These are phyloP conservation scores for Charanyca ferruginea DNA, from an alignment of 2,888 invertebrate genomes.

Conservation along the genomic window DNA sequence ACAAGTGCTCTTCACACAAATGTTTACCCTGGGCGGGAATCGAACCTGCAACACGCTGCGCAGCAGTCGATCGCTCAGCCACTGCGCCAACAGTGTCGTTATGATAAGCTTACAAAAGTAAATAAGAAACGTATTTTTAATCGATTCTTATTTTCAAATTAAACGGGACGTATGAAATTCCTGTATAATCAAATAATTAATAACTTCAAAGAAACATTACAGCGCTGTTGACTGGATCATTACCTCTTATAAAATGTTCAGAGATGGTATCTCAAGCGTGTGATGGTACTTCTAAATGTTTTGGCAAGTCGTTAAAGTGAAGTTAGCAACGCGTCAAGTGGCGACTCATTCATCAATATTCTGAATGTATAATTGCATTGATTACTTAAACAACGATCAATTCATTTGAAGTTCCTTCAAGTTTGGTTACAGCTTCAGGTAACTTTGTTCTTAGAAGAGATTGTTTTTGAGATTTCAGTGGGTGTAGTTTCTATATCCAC, in stretches of 20 bases:
- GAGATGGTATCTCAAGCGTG: not conserved
- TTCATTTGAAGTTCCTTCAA: conserved; percentile 27
- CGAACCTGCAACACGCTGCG: too few relatives aligned
- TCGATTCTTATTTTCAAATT: too few relatives aligned
- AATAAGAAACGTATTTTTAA: too few relatives aligned
- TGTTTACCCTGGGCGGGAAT: too few relatives aligned
- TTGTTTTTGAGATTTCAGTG: conserved; percentile 5
- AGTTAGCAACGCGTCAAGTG: conserved; percentile 50
- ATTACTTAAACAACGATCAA: conserved; percentile 45
- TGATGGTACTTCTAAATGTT: not conserved
- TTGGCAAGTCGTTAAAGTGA: conserved; percentile 47
- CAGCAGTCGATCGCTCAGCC: too few relatives aligned
- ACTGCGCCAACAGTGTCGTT: too few relatives aligned
- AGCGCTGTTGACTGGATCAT: not conserved
- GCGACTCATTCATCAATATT: conserved; percentile 66
- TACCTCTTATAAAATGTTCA: not conserved
- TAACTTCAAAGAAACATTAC: not conserved
- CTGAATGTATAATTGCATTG: conserved; percentile 65
- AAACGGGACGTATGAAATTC: too few relatives aligned
- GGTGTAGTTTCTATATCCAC: too few relatives aligned
- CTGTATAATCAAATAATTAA: not conserved
- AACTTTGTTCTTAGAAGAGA: conserved; percentile 12
- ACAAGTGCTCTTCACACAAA: too few relatives aligned
- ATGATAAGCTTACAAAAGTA: too few relatives aligned
- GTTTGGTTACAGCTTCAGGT: conserved; percentile 15